Conservation (phyloP, 2,113 vertebrate species). For the Platysteira castanea region DNA sequence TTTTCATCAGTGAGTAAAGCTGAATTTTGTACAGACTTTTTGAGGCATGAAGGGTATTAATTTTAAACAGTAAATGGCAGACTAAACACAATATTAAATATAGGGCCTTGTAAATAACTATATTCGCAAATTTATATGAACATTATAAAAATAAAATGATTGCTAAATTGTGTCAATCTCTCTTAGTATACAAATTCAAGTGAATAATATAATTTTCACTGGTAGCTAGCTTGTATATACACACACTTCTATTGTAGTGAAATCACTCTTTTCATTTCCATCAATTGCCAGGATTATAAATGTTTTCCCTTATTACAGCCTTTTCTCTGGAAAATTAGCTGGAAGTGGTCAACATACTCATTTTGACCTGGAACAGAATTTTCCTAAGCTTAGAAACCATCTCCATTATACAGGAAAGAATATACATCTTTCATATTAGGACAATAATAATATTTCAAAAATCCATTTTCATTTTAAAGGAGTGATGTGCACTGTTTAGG, state of each 20-base stretch:
- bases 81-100: not conserved
- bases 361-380: not conserved
- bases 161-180: not conserved
- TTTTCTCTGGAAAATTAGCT: slow-evolving; percentile 1
- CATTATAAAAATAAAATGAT: not conserved
- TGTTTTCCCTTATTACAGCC: not conserved
- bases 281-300: not conserved
- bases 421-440: not conserved
- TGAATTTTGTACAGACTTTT: not conserved
- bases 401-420: not conserved
- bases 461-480: not conserved
- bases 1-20: not conserved
- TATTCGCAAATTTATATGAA: not conserved
- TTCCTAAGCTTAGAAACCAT: not conserved
- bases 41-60: not conserved
- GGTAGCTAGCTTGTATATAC: not conserved
- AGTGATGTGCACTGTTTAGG: not conserved
- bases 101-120: not conserved
- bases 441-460: not conserved
- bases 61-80: not conserved
- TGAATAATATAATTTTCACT: not conserved
- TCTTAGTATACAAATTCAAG: not conserved
- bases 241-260: not conserved
- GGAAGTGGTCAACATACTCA: not conserved
- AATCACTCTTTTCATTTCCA: not conserved